Conservation (phyloP, 2,888 invertebrate species). For the Oscheius sp. region DNA sequence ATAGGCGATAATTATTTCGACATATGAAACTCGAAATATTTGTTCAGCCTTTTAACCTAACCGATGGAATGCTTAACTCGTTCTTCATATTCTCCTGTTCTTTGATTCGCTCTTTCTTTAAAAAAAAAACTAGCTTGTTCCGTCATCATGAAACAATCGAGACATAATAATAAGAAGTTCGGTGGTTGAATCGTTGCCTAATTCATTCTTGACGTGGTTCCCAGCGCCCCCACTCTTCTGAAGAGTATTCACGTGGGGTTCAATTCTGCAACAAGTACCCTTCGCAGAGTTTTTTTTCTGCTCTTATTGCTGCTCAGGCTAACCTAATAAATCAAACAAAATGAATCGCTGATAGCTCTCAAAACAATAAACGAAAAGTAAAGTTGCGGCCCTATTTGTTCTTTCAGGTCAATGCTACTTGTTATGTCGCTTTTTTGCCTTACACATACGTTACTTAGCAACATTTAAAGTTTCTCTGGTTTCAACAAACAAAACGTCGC, state of each 20-base stretch:
- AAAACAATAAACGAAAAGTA: neutral
- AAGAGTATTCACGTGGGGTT: constrained; percentile 17
- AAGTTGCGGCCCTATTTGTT: neutral
- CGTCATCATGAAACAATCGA: neutral
- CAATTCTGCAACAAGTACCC: neutral
- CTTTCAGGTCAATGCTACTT: neutral
- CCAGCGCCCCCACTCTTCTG: constrained; percentile 7
- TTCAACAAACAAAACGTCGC: neutral
- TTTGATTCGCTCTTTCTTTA: neutral
- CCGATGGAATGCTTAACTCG: no score
- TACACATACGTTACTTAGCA: neutral
- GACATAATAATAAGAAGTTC: neutral
- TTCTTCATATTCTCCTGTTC: constrained; percentile 3
- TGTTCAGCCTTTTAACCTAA: no score
- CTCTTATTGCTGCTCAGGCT: neutral
- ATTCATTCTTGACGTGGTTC: neutral
- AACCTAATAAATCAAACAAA: neutral
- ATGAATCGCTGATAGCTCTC: constrained; percentile 14
- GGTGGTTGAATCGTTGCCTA: neutral
- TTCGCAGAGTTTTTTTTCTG: neutral
- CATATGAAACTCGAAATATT: no score
- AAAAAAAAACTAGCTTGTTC: constrained; percentile 7
- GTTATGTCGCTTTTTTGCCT: neutral
- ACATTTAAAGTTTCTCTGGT: constrained; percentile 1
- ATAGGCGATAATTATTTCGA: no score